Conservation (phyloP, 2,888 invertebrate genomes). For the Azorinus chamasolen region DNA sequence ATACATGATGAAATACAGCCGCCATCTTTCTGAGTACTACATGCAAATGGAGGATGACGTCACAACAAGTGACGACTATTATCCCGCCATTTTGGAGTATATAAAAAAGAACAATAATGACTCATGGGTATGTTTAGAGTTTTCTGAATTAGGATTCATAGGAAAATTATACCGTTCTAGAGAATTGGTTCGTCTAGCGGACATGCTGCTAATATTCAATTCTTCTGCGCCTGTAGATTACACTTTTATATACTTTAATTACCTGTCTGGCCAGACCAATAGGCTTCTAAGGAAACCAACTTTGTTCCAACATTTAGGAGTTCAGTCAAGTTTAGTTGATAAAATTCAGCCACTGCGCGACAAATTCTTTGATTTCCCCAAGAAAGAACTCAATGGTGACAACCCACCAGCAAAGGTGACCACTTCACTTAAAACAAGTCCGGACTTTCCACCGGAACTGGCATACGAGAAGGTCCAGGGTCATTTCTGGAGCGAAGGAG, state of each 20-base stretch:
- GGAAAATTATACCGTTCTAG: constrained; percentile 72
- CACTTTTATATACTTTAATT: constrained; percentile 72
- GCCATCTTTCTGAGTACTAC: constrained; percentile 83
- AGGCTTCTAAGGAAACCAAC: constrained; percentile 69
- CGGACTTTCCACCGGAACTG: constrained; percentile 81
- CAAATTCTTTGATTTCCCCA: constrained; percentile 67
- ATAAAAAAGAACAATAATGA: constrained; percentile 74
- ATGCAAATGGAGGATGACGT: constrained; percentile 86
- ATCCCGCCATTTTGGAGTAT: constrained; percentile 82
- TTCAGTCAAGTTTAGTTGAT: constrained; percentile 71
- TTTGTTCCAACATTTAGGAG: constrained; percentile 76
- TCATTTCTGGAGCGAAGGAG: constrained; percentile 85
- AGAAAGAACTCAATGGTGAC: constrained; percentile 74
- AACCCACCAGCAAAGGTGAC: constrained; percentile 85
- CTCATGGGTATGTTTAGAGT: constrained; percentile 76
- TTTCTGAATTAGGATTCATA: constrained; percentile 78
- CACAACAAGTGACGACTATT: constrained; percentile 79
- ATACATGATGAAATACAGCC: constrained; percentile 83
- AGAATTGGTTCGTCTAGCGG: constrained; percentile 66
- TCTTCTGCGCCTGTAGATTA: constrained; percentile 76
- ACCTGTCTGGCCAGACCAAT: constrained; percentile 65
- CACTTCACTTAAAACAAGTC: constrained; percentile 82
- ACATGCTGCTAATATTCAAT: constrained; percentile 83
- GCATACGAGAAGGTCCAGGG: constrained; percentile 84
- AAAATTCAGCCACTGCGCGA: constrained; percentile 77